Percentiles rank a stretch among this genome's conserved stretches.
Evolutionary conservation across 2,888 invertebrate species (phyloP).

Genomic region (Acleris holmiana): DNA sequence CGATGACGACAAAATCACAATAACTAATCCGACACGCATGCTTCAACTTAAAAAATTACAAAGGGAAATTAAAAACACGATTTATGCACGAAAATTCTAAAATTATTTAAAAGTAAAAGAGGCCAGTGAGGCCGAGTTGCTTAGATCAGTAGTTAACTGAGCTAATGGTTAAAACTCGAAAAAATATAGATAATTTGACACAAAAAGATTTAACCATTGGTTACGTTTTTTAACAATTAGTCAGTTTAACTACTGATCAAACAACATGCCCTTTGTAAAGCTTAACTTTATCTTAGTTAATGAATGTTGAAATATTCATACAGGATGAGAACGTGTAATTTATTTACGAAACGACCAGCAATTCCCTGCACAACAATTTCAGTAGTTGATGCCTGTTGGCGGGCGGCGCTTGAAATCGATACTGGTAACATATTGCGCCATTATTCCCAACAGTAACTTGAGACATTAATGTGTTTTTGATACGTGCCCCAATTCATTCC

Average conservation of each 20-base stretch:
- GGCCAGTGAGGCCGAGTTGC: too few relatives aligned
- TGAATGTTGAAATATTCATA: not conserved
- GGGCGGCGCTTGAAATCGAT: conserved; percentile 6
- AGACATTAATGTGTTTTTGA: not conserved
- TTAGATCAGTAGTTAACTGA: too few relatives aligned
- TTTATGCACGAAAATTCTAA: conserved; percentile 5
- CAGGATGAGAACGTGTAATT: not conserved
- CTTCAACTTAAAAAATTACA: conserved; percentile 9
- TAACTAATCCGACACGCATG: conserved; percentile 4
- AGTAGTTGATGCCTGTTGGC: conserved; percentile 10
- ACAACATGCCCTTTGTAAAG: too few relatives aligned
- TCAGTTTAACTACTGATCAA: too few relatives aligned
- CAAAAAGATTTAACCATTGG: too few relatives aligned
- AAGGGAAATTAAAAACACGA: conserved; percentile 2
- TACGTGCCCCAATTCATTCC: too few relatives aligned
- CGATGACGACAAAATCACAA: not conserved
- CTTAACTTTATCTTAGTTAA: not conserved
- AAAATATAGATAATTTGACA: too few relatives aligned
- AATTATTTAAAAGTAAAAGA: not conserved
- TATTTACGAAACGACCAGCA: conserved; percentile 9
- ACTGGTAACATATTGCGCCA: conserved; percentile 8
- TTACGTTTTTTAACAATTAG: too few relatives aligned
- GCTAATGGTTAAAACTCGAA: too few relatives aligned
- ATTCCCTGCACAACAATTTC: conserved; percentile 11
- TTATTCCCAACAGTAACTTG: not conserved